Percentiles rank a stretch among this genome's conserved stretches.
These are phyloP conservation scores for Saccostrea glomerata DNA, from an alignment of 1,140 invertebrate genomes.

Conservation along the genomic window DNA sequence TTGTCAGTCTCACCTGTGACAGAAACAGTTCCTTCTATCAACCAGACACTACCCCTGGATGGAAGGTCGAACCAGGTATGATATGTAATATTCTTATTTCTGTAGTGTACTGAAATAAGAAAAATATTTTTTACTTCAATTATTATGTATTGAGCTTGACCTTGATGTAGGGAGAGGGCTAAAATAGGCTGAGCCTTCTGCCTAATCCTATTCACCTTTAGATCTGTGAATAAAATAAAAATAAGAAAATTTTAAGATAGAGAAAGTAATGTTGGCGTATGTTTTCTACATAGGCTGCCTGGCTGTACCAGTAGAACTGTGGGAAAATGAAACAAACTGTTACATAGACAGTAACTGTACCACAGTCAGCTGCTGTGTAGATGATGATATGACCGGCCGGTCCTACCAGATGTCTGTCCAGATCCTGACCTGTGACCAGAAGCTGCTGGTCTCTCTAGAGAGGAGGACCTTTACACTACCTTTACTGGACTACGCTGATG, in stretches of 20 bases:
- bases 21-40: neutral
- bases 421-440: constrained; percentile 18
- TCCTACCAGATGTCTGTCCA: neutral
- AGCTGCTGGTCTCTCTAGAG: neutral
- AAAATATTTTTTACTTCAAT: no score
- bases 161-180: no score
- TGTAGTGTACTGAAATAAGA: no score
- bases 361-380: constrained; percentile 6
- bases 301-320: neutral
- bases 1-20: constrained; percentile 3
- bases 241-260: no score
- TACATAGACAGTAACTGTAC: constrained; percentile 36
- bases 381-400: constrained; percentile 13
- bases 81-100: neutral
- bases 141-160: no score
- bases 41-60: constrained; percentile 3
- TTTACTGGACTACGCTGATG: constrained; percentile 2
- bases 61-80: constrained; percentile 3
- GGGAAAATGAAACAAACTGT: constrained; percentile 33
- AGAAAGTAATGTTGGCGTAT: no score
- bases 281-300: neutral
- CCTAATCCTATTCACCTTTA: no score
- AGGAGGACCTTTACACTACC: neutral
- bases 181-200: no score
- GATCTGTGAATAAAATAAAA: no score